Conservation (phyloP, 2,888 invertebrate genomes). For the Lasioglossum zephyrum region DNA sequence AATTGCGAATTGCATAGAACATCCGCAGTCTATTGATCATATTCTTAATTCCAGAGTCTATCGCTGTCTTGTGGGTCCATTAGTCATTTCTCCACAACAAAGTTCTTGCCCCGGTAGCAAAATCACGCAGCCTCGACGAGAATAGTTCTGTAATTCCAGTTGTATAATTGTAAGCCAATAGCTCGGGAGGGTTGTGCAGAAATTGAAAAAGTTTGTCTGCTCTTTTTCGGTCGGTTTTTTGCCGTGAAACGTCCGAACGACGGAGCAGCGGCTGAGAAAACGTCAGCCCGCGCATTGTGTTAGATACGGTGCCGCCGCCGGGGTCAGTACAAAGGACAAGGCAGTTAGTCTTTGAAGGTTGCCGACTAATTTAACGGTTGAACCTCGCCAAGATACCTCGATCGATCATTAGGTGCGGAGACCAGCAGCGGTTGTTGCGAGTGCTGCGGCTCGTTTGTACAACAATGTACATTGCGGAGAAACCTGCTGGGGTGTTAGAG, state of each 20-base stretch:
- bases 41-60: neutral
- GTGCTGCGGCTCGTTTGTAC: constrained; percentile 48
- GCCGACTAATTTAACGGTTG: constrained; percentile 70
- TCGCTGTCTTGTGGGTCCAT: neutral
- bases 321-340: constrained; percentile 60
- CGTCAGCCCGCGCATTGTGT: constrained; percentile 26
- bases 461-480: constrained; percentile 38
- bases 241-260: constrained; percentile 8
- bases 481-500: constrained; percentile 19
- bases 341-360: constrained; percentile 67
- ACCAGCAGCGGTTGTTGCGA: constrained; percentile 15
- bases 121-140: neutral
- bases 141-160: neutral
- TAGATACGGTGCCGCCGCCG: constrained; percentile 12
- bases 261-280: neutral
- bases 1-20: too few relatives aligned
- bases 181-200: neutral
- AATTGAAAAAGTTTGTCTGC: neutral
- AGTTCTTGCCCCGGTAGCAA: neutral
- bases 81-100: neutral
- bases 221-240: constrained; percentile 19
- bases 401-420: constrained; percentile 65
- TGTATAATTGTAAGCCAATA: constrained; percentile 1
- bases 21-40: too few relatives aligned
- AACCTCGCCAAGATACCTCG: constrained; percentile 53